Evolutionary conservation across 2,888 invertebrate species (phyloP).

Genomic region (Diploptera punctata): DNA sequence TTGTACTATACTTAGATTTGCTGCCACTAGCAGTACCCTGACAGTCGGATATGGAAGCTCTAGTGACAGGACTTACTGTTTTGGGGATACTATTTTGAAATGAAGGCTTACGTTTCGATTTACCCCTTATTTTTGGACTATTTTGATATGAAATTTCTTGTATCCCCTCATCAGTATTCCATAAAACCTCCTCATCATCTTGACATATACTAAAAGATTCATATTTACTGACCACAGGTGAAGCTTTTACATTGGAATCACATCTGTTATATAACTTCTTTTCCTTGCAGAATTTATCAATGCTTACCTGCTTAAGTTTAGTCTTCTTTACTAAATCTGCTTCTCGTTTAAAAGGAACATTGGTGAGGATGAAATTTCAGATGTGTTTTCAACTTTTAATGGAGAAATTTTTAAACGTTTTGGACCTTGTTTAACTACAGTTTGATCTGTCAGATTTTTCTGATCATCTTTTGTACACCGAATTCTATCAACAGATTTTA

Average conservation of each 20-base stretch:
- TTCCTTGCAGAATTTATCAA: neutral
- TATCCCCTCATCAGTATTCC: neutral
- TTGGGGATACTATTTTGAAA: neutral
- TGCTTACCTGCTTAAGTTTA: neutral
- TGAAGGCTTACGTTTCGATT: neutral
- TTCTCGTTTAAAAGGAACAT: neutral
- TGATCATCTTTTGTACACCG: neutral
- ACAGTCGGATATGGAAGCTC: neutral
- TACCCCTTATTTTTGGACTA: neutral
- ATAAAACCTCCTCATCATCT: neutral
- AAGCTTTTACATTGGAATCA: neutral
- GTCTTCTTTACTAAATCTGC: neutral
- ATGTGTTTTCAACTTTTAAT: neutral
- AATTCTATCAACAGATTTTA: neutral
- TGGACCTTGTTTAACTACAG: slow-evolving; percentile 14
- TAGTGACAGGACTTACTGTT: neutral
- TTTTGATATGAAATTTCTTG: neutral
- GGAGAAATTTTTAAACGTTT: slow-evolving; percentile 8
- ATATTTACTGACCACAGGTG: neutral
- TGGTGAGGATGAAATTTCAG: neutral
- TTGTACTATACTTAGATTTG: slow-evolving; percentile 6
- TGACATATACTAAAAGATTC: neutral
- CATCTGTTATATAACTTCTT: neutral
- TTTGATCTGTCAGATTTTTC: neutral
- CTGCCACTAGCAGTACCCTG: neutral